phyloP scores from a whole-genome alignment of 1,140 invertebrate genomes.

The Chironomus tepperi region DNA sequence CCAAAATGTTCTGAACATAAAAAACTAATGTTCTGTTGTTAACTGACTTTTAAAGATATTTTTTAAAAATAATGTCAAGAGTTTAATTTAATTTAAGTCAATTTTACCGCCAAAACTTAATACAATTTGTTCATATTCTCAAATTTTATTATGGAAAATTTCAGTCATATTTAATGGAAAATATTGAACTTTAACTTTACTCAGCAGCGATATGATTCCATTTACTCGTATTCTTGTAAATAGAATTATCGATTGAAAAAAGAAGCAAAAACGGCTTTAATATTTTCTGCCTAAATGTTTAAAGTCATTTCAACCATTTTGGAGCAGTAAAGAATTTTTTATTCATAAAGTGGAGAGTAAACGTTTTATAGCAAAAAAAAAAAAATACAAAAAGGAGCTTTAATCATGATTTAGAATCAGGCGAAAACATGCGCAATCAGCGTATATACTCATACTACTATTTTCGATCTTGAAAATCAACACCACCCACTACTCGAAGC shows the following conservation, averaged over 20 bases:
- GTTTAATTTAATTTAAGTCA: too few relatives aligned
- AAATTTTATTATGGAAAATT: too few relatives aligned
- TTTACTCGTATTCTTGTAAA: neutral
- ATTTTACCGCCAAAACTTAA: too few relatives aligned
- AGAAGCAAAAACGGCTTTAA: neutral
- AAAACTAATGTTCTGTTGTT: too few relatives aligned
- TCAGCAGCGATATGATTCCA: too few relatives aligned
- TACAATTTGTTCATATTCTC: too few relatives aligned
- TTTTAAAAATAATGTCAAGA: too few relatives aligned
- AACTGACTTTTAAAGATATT: too few relatives aligned
- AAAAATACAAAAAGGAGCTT: neutral
- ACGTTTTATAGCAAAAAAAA: slow-evolving; percentile 13
- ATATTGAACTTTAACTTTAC: too few relatives aligned
- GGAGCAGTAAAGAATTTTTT: neutral
- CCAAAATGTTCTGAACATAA: too few relatives aligned
- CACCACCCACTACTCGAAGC: neutral
- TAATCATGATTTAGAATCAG: neutral
- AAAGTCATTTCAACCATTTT: neutral
- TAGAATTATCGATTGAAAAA: neutral
- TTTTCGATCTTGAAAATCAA: neutral
- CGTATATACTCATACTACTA: neutral
- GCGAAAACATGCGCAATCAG: slow-evolving; percentile 8
- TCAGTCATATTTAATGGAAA: too few relatives aligned
- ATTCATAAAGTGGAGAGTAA: neutral
- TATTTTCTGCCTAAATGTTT: neutral